These are phyloP conservation scores for Hylyphantes graminicola DNA, from an alignment of 1,140 invertebrate genomes.

Conservation along the genomic window DNA sequence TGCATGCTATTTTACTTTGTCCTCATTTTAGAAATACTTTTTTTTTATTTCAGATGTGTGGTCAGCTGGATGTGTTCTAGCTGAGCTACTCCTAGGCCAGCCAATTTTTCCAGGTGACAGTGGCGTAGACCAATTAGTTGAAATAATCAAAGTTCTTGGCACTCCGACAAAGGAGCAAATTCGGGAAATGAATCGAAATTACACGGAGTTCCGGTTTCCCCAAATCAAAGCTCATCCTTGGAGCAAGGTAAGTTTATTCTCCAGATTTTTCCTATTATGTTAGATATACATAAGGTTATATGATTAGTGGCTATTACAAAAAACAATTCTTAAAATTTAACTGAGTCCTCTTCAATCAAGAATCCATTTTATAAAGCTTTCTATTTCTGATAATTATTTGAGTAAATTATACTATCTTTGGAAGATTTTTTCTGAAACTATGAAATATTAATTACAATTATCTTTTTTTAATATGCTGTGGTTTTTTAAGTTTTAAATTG, in stretches of 20 bases:
- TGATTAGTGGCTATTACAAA: no score
- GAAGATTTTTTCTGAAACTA: no score
- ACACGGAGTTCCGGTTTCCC: conserved; percentile 99
- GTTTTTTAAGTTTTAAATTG: no score
- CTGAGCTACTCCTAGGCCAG: conserved; percentile 95
- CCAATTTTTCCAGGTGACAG: conserved; percentile 99
- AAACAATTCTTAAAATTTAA: no score
- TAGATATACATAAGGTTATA: no score
- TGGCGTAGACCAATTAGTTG: conserved; percentile 98
- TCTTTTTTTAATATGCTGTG: no score
- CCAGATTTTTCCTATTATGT: not conserved
- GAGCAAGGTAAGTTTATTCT: conserved; percentile 81
- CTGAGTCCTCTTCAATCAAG: no score
- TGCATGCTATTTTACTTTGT: not conserved
- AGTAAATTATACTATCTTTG: no score
- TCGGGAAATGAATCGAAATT: conserved; percentile 99
- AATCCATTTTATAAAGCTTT: no score
- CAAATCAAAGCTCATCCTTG: conserved; percentile 99
- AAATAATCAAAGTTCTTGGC: conserved; percentile 99
- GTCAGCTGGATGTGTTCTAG: conserved; percentile 98
- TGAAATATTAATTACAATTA: no score
- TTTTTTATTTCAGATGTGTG: conserved; percentile 84
- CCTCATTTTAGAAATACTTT: not conserved
- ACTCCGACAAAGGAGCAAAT: conserved; percentile 99
- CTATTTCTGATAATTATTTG: no score